Percentiles rank a stretch among this genome's conserved stretches.
These are phyloP conservation scores for Drosophila ogumai DNA, from an alignment of 1,140 invertebrate species.

Conservation along the genomic window DNA sequence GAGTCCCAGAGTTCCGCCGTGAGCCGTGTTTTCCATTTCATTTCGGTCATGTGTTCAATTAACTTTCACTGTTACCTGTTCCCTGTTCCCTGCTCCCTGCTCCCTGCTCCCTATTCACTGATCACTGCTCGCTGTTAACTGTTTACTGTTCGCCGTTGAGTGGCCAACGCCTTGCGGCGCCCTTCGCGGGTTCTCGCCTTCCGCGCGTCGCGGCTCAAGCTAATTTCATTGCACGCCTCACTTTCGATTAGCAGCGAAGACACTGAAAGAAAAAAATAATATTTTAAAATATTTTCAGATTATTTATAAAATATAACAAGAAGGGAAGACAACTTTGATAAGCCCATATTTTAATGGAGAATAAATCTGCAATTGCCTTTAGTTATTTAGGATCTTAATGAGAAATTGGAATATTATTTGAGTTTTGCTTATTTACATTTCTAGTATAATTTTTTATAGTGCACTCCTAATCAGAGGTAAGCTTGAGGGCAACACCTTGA, in stretches of 20 bases:
- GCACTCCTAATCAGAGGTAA: background rate
- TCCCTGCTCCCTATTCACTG: background rate
- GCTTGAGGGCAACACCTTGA: constrained; percentile 5
- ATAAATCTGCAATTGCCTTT: too few relatives aligned
- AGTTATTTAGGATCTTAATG: too few relatives aligned
- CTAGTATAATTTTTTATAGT: background rate
- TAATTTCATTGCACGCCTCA: constrained; percentile 35
- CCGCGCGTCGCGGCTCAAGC: constrained; percentile 5
- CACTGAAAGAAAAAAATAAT: background rate
- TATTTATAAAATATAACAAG: too few relatives aligned
- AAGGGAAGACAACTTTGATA: too few relatives aligned
- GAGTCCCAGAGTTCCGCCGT: constrained; percentile 4
- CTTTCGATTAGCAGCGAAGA: constrained; percentile 34
- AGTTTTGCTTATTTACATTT: too few relatives aligned
- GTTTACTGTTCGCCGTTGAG: constrained; percentile 3
- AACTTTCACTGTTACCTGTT: constrained; percentile 48
- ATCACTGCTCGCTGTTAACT: constrained; percentile 21
- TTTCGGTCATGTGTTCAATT: constrained; percentile 48
- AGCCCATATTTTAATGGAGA: too few relatives aligned
- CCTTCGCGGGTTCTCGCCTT: constrained; percentile 37
- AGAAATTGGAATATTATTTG: too few relatives aligned
- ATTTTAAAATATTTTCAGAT: too few relatives aligned
- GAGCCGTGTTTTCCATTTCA: constrained; percentile 34
- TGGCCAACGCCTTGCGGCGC: constrained; percentile 54
- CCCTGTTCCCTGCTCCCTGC: constrained; percentile 22